Conservation (phyloP, 1,140 invertebrate species). For the Hyphantria cunea region DNA sequence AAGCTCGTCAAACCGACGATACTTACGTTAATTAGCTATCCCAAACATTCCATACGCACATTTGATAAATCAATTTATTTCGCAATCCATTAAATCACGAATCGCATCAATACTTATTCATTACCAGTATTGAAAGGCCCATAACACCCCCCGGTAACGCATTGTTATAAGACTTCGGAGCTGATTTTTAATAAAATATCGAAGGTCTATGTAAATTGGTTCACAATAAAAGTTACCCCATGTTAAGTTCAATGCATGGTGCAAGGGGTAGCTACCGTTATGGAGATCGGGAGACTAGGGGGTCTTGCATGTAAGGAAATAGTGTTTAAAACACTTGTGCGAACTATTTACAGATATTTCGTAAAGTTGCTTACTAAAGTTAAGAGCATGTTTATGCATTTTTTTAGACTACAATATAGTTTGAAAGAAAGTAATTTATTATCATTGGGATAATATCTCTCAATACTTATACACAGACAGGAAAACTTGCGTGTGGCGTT, state of each 20-base stretch:
- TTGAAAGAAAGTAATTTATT: too few species aligned
- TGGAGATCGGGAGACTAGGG: slow-evolving; percentile 48
- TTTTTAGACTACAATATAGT: too few species aligned
- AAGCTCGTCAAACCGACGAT: not conserved
- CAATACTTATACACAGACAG: too few species aligned
- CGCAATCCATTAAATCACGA: slow-evolving; percentile 73
- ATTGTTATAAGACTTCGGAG: slow-evolving; percentile 21
- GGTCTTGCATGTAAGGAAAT: slow-evolving; percentile 44
- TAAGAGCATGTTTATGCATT: too few species aligned
- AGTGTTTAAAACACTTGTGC: slow-evolving; percentile 52
- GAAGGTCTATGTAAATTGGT: slow-evolving; percentile 50
- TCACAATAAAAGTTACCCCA: slow-evolving; percentile 75
- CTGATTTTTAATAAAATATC: slow-evolving; percentile 47
- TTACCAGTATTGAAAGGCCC: slow-evolving; percentile 43
- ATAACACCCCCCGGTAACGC: slow-evolving; percentile 27
- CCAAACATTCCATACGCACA: slow-evolving; percentile 31
- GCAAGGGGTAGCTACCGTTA: slow-evolving; percentile 61
- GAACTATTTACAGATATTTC: slow-evolving; percentile 29
- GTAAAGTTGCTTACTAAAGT: not conserved
- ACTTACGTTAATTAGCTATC: slow-evolving; percentile 25
- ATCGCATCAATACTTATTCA: slow-evolving; percentile 64
- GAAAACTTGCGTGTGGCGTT: too few species aligned
- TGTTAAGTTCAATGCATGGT: slow-evolving; percentile 68
- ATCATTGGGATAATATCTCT: too few species aligned
- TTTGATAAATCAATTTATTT: slow-evolving; percentile 76